phyloP scores from a whole-genome alignment of 1,140 invertebrate genomes.

The Psilanteris sp. region DNA sequence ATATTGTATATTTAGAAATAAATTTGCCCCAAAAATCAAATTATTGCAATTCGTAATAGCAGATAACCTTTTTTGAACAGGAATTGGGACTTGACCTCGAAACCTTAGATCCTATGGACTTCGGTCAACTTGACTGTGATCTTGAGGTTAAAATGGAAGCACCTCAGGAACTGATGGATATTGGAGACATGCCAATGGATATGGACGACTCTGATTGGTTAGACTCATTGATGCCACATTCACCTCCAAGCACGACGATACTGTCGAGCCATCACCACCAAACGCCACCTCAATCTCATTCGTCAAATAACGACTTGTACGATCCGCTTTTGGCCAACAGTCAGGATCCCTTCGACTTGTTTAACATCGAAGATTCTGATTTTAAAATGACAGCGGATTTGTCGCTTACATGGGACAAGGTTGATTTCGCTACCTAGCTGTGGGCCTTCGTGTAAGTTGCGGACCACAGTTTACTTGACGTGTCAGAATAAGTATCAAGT shows the following conservation, averaged over 20 bases:
- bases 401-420: slow-evolving; percentile 82
- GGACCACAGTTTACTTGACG: slow-evolving; percentile 17
- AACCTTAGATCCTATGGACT: slow-evolving; percentile 82
- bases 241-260: slow-evolving; percentile 66
- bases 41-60: too few species aligned
- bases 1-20: too few species aligned
- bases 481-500: too few species aligned
- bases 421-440: slow-evolving; percentile 83
- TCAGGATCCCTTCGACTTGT: slow-evolving; percentile 85
- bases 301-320: slow-evolving; percentile 78
- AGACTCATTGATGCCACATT: slow-evolving; percentile 83
- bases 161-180: slow-evolving; percentile 77
- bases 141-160: slow-evolving; percentile 75
- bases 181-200: slow-evolving; percentile 83
- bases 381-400: slow-evolving; percentile 83
- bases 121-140: slow-evolving; percentile 81
- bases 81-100: slow-evolving; percentile 80
- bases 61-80: too few species aligned
- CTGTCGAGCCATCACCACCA: slow-evolving; percentile 60
- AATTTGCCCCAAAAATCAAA: too few species aligned
- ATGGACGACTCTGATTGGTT: slow-evolving; percentile 88
- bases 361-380: slow-evolving; percentile 85
- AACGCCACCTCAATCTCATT: slow-evolving; percentile 69
- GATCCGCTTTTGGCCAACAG: slow-evolving; percentile 83
- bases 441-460: slow-evolving; percentile 49